phyloP scores from a whole-genome alignment of 2,113 vertebrate species.

The Ascaphus truei region DNA sequence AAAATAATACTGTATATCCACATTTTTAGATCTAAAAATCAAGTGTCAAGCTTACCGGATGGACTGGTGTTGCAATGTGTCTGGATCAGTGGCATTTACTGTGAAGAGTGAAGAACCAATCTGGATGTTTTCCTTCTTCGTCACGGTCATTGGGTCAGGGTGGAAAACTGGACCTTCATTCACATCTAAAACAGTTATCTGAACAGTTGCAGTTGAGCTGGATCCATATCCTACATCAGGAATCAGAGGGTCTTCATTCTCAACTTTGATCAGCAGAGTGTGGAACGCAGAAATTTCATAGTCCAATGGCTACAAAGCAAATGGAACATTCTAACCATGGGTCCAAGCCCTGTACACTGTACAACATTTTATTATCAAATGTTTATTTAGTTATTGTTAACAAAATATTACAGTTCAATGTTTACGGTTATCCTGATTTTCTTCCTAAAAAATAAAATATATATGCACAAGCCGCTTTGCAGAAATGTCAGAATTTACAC shows the following conservation, averaged over 20 bases:
- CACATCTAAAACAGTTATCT: conserved; percentile 81
- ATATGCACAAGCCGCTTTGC: too few species aligned
- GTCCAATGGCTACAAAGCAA: conserved; percentile 76
- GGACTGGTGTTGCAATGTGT: conserved; percentile 82
- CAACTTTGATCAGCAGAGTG: conserved; percentile 88
- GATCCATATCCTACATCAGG: conserved; percentile 79
- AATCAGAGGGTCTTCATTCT: conserved; percentile 89
- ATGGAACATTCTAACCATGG: background rate
- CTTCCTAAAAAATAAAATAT: too few species aligned
- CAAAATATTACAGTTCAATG: too few species aligned
- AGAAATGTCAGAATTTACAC: too few species aligned
- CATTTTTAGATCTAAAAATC: too few species aligned
- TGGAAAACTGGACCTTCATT: conserved; percentile 92
- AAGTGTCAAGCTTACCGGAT: conserved; percentile 70
- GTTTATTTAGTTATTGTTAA: too few species aligned
- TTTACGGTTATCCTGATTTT: too few species aligned
- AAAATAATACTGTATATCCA: too few species aligned
- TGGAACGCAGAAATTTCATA: conserved; percentile 83
- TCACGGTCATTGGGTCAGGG: conserved; percentile 84
- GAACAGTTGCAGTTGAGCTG: conserved; percentile 89
- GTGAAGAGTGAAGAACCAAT: conserved; percentile 82
- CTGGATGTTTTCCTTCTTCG: conserved; percentile 78
- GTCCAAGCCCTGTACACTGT: too few species aligned
- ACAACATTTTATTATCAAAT: too few species aligned
- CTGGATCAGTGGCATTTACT: conserved; percentile 88